These are phyloP conservation scores for Lampris megalopsis DNA, from an alignment of 2,113 vertebrate species.

Conservation along the genomic window DNA sequence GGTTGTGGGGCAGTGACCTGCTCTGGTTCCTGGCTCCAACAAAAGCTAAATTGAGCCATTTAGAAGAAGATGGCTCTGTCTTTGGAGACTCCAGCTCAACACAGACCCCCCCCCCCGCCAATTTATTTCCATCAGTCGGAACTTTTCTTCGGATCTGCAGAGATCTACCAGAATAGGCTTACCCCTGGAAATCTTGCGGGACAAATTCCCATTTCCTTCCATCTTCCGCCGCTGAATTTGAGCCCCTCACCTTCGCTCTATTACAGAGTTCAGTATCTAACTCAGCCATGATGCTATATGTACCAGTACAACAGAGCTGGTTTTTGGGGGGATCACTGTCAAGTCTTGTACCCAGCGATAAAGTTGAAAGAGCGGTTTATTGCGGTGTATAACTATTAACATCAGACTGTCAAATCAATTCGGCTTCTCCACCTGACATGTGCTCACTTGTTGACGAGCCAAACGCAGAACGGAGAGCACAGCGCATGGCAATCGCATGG, in stretches of 20 bases:
- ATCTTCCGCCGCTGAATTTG: conserved; percentile 37
- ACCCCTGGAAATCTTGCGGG: conserved; percentile 45
- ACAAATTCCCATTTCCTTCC: conserved; percentile 49
- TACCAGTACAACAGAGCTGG: not conserved
- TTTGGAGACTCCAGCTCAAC: conserved; percentile 72
- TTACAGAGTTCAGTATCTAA: conserved; percentile 43
- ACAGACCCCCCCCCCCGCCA: conserved; percentile 67
- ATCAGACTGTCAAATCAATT: conserved; percentile 11
- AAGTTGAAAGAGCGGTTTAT: conserved; percentile 11
- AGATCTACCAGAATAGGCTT: conserved; percentile 59
- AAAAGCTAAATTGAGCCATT: conserved; percentile 85
- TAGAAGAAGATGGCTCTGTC: conserved; percentile 76
- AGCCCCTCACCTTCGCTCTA: conserved; percentile 38
- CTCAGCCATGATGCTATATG: conserved; percentile 12
- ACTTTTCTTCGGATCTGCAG: conserved; percentile 65
- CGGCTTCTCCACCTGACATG: conserved; percentile 10
- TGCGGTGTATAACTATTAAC: not conserved
- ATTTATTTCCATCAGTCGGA: conserved; percentile 79
- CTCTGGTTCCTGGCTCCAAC: conserved; percentile 66
- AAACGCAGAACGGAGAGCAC: conserved; percentile 12
- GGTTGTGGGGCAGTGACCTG: conserved; percentile 72
- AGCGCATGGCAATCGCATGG: conserved; percentile 31
- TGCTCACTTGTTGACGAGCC: conserved; percentile 17
- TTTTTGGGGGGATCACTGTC: conserved; percentile 4
- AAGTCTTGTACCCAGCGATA: not conserved